Percentiles rank a stretch among this genome's conserved stretches.
Evolutionary conservation across 2,888 invertebrate genomes (phyloP).

Genomic region (Melipona bicolor): DNA sequence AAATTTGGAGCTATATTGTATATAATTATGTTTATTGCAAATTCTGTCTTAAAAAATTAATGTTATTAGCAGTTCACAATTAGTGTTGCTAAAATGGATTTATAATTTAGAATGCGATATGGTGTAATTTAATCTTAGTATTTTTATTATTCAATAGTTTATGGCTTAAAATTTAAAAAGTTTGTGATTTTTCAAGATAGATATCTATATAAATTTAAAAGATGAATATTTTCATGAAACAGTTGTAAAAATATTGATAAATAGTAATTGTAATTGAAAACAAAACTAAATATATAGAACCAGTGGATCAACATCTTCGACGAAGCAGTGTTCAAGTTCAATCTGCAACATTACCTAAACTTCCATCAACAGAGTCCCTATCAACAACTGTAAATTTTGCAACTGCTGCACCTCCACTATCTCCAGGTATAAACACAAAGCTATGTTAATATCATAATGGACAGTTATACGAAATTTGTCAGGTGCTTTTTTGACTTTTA

Average conservation of each 20-base stretch:
- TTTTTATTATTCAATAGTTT: conserved; percentile 35
- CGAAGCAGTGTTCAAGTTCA: conserved; percentile 77
- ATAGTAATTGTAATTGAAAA: conserved; percentile 59
- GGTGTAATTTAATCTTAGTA: conserved; percentile 34
- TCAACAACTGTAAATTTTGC: conserved; percentile 78
- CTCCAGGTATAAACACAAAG: conserved; percentile 78
- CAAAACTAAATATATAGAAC: conserved; percentile 76
- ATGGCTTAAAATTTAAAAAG: conserved; percentile 20
- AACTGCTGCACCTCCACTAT: conserved; percentile 76
- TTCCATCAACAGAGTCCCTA: conserved; percentile 82
- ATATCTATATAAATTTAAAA: conserved; percentile 18
- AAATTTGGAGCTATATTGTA: conserved; percentile 30
- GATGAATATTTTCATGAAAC: conserved; percentile 31
- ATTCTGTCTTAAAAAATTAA: conserved; percentile 28
- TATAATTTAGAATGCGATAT: conserved; percentile 29
- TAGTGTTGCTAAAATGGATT: conserved; percentile 29
- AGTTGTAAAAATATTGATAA: conserved; percentile 45
- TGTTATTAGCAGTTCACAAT: conserved; percentile 31
- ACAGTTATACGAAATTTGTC: conserved; percentile 48
- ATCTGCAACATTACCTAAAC: conserved; percentile 80
- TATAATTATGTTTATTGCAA: conserved; percentile 39
- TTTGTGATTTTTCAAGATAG: conserved; percentile 20
- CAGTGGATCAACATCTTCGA: conserved; percentile 81
- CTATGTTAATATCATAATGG: conserved; percentile 54
- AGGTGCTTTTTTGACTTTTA: conserved; percentile 55